Evolutionary conservation across 1,140 invertebrate genomes (phyloP).

Genomic region (Diprion similis): DNA sequence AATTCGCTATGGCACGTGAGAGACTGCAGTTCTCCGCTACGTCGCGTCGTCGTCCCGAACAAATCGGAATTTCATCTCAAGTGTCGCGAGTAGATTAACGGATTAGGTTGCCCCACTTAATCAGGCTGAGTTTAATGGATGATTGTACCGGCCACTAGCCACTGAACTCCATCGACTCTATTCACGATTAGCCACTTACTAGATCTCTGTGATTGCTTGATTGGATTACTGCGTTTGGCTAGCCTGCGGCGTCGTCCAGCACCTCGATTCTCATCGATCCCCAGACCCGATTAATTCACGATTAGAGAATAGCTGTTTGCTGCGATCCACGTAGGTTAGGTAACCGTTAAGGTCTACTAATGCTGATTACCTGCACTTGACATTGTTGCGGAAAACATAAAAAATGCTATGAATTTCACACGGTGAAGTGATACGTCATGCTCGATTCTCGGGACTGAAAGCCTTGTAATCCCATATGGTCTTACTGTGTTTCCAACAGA

Average conservation of each 20-base stretch:
- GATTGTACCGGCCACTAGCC: conserved; percentile 32
- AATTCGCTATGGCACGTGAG: not conserved
- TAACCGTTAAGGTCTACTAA: not conserved
- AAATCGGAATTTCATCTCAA: conserved; percentile 7
- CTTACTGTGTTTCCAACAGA: no score
- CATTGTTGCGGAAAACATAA: no score
- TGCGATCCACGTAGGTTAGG: not conserved
- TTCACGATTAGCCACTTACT: conserved; percentile 20
- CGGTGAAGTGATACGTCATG: no score
- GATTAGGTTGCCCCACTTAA: conserved; percentile 38
- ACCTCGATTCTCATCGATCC: conserved; percentile 29
- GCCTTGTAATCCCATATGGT: no score
- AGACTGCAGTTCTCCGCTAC: not conserved
- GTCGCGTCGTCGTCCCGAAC: not conserved
- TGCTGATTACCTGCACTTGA: no score
- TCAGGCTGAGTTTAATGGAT: conserved; percentile 45
- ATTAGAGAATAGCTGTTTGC: conserved; percentile 29
- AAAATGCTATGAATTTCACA: no score
- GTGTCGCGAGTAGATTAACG: conserved; percentile 5
- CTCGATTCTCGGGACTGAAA: no score
- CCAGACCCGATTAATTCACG: conserved; percentile 40
- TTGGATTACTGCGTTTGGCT: conserved; percentile 37
- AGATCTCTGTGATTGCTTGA: conserved; percentile 38
- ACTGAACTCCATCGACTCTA: conserved; percentile 33
- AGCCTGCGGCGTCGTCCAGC: conserved; percentile 24